Evolutionary conservation across 2,797 vertebrate genomes (phyloP).

Genomic region (Cossypha niveicapilla): DNA sequence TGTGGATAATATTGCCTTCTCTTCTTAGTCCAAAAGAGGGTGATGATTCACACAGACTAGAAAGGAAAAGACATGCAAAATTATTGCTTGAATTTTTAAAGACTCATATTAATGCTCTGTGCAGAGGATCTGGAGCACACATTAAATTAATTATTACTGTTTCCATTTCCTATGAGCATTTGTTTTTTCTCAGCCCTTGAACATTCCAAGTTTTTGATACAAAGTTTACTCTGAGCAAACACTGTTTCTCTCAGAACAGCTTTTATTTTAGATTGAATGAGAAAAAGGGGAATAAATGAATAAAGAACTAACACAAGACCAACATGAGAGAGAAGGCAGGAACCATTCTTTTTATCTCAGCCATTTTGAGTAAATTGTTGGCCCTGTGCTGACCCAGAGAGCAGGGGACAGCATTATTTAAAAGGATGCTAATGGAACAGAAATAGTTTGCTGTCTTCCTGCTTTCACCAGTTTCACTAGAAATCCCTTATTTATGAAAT

Average conservation of each 20-base stretch:
- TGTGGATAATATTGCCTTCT: background rate
- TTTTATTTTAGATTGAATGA: background rate
- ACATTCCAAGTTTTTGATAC: background rate
- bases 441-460: background rate
- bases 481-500: background rate
- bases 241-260: background rate
- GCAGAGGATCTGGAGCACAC: background rate
- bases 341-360: background rate
- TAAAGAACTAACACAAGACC: background rate
- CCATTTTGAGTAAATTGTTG: background rate
- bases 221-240: slow-evolving; percentile 24
- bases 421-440: background rate
- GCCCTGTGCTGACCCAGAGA: background rate
- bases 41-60: slow-evolving; percentile 18
- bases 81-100: slow-evolving; percentile 37
- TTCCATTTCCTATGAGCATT: slow-evolving; percentile 10
- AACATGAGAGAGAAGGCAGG: background rate
- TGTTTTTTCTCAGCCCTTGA: background rate
- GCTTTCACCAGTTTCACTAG: background rate
- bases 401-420: background rate
- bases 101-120: background rate
- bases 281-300: background rate
- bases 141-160: slow-evolving; percentile 37
- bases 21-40: background rate
- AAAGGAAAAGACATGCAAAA: background rate